Evolutionary conservation across 1,140 invertebrate species (phyloP).

Genomic region (Idris sp.): DNA sequence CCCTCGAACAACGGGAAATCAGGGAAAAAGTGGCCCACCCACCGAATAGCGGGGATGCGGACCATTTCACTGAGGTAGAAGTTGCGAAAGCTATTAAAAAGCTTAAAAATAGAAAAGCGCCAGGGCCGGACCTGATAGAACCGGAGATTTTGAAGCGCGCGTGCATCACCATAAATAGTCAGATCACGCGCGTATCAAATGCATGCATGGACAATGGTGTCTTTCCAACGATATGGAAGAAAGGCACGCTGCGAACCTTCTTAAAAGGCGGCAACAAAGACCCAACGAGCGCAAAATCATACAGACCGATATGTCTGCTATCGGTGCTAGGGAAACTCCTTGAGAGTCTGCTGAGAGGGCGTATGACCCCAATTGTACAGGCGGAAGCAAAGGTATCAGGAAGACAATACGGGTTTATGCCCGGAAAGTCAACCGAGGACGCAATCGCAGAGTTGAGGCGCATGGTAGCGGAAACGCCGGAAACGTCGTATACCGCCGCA

Average conservation of each 20-base stretch:
- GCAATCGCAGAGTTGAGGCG: constrained; percentile 16
- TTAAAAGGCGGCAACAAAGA: constrained; percentile 53
- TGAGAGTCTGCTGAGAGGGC: too few species aligned
- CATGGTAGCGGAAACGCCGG: constrained; percentile 38
- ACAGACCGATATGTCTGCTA: too few species aligned
- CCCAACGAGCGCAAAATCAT: constrained; percentile 45
- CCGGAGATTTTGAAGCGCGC: constrained; percentile 6
- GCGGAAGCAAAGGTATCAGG: too few species aligned
- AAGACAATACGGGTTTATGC: too few species aligned
- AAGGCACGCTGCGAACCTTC: constrained; percentile 59
- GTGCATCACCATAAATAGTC: not conserved
- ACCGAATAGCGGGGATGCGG: not conserved
- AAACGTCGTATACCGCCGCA: too few species aligned
- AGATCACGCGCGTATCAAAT: constrained; percentile 13
- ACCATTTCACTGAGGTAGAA: not conserved
- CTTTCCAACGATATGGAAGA: constrained; percentile 67
- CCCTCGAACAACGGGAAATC: not conserved
- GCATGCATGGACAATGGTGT: constrained; percentile 23
- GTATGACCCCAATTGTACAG: too few species aligned
- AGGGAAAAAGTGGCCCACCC: not conserved
- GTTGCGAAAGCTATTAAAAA: constrained; percentile 1
- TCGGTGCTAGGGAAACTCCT: too few species aligned
- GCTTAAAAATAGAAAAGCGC: constrained; percentile 21
- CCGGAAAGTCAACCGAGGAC: too few species aligned
- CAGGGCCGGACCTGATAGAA: constrained; percentile 10